Conservation (phyloP, 2,888 invertebrate genomes). For the Anodontia alba region DNA sequence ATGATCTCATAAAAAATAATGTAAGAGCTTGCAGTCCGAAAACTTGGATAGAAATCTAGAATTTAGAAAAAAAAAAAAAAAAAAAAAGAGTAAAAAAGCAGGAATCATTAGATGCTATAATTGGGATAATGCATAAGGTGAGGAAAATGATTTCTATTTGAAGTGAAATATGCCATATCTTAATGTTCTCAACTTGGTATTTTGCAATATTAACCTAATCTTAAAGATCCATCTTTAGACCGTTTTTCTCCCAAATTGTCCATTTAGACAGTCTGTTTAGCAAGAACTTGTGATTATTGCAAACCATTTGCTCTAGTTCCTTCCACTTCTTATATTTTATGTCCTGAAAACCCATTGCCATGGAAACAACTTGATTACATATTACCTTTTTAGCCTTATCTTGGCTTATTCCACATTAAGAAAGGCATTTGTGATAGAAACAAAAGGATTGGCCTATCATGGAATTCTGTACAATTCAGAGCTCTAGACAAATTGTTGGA, state of each 20-base stretch:
- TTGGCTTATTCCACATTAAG: neutral
- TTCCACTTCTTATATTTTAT: neutral
- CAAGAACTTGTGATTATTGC: neutral
- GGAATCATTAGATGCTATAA: too few species aligned
- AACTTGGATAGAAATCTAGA: too few species aligned
- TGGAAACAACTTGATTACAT: slow-evolving; percentile 13
- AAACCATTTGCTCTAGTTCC: neutral
- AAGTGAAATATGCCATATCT: too few species aligned
- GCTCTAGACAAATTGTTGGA: too few species aligned
- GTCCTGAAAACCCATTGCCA: neutral
- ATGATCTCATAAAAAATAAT: too few species aligned
- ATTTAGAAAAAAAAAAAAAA: too few species aligned
- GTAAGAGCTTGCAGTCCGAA: too few species aligned
- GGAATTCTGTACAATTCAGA: neutral
- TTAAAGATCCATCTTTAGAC: neutral
- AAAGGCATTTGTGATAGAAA: neutral
- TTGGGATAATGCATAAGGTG: too few species aligned
- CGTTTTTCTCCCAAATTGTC: neutral
- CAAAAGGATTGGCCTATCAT: neutral
- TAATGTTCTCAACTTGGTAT: too few species aligned
- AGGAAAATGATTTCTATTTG: too few species aligned
- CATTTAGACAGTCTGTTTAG: neutral
- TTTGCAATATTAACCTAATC: neutral
- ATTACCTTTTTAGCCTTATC: slow-evolving; percentile 13
- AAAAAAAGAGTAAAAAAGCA: too few species aligned